Conservation (phyloP, 2,888 invertebrate species). For the Ochlodes sylvanus region DNA sequence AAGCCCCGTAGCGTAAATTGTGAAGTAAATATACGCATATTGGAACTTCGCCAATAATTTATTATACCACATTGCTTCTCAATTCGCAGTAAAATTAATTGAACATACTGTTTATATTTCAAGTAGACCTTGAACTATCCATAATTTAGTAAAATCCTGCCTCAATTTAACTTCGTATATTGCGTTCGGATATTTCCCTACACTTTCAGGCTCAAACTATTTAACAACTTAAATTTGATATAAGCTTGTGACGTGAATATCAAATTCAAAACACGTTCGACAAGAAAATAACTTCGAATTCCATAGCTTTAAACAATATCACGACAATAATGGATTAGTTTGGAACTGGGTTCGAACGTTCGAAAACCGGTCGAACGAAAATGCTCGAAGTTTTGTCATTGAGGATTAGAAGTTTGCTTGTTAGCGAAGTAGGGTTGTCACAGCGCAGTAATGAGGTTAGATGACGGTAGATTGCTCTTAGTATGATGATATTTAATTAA, state of each 20-base stretch:
- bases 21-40: too few species aligned
- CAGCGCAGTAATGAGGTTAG: slow-evolving; percentile 30
- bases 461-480: not conserved
- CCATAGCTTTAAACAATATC: slow-evolving; percentile 18
- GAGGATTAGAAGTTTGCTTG: slow-evolving; percentile 52
- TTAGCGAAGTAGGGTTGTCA: slow-evolving; percentile 47
- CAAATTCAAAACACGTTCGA: slow-evolving; percentile 14
- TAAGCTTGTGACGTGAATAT: slow-evolving; percentile 13
- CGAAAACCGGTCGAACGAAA: slow-evolving; percentile 12
- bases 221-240: slow-evolving; percentile 13
- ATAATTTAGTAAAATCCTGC: not conserved
- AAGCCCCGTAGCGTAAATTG: too few species aligned
- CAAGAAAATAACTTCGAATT: slow-evolving; percentile 26
- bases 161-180: not conserved
- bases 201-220: slow-evolving; percentile 1
- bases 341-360: slow-evolving; percentile 25
- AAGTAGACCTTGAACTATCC: not conserved
- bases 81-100: too few species aligned
- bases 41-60: too few species aligned
- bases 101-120: not conserved
- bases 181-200: not conserved
- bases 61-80: too few species aligned
- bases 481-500: not conserved
- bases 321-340: slow-evolving; percentile 27
- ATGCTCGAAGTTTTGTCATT: slow-evolving; percentile 41